These are phyloP conservation scores for Magallana nippona DNA, from an alignment of 2,888 invertebrate genomes.

Conservation along the genomic window DNA sequence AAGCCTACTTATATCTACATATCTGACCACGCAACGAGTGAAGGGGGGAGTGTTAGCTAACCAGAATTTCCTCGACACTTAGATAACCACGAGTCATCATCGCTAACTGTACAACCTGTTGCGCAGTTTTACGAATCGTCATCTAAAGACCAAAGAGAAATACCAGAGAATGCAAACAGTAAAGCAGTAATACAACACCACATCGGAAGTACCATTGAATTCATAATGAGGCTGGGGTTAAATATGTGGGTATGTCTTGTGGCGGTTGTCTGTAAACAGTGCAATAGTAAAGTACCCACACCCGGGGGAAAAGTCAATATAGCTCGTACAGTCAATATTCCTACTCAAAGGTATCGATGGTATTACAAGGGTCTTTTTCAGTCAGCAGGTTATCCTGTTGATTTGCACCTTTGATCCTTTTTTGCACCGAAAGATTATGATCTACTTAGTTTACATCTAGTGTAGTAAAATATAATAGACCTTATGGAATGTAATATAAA, in stretches of 20 bases:
- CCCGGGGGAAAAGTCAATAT: slow-evolving; percentile 4
- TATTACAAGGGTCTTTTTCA: not conserved
- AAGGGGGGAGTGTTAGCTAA: too few species aligned
- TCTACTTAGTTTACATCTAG: too few species aligned
- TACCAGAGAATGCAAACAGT: not conserved
- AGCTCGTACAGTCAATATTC: not conserved
- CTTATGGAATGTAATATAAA: too few species aligned
- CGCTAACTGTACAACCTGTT: not conserved
- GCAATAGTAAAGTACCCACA: not conserved
- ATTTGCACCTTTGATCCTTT: not conserved
- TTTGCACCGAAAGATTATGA: not conserved
- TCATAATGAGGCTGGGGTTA: not conserved
- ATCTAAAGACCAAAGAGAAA: not conserved
- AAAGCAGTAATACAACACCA: slow-evolving; percentile 1
- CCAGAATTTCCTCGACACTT: too few species aligned
- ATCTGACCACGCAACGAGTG: too few species aligned
- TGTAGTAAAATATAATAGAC: too few species aligned
- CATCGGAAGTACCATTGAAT: not conserved
- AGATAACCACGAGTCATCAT: too few species aligned
- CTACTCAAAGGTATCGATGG: not conserved
- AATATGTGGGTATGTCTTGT: not conserved
- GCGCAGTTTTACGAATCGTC: not conserved
- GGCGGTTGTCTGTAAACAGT: slow-evolving; percentile 1
- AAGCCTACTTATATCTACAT: too few species aligned
- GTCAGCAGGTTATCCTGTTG: not conserved